Percentiles rank a stretch among this genome's conserved stretches.
Evolutionary conservation across 1,140 invertebrate genomes (phyloP).

Genomic region (Sminthurinus signatus): DNA sequence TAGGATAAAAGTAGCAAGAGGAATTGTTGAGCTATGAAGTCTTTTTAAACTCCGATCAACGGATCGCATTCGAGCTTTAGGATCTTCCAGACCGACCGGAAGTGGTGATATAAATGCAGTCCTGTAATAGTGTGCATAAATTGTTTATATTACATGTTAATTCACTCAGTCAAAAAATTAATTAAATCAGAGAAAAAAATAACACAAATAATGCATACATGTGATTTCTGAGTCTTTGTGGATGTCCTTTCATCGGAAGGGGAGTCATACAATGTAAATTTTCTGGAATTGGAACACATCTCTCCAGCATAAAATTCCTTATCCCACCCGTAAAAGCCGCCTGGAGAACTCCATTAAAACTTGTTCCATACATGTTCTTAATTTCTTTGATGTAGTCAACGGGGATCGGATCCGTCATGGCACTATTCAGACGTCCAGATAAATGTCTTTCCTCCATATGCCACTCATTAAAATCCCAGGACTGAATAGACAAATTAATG

Average conservation of each 20-base stretch:
- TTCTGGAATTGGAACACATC: constrained; percentile 8
- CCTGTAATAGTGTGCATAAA: no score
- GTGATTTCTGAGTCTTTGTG: constrained; percentile 24
- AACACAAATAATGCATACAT: no score
- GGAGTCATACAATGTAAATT: constrained; percentile 22
- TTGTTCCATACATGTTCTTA: constrained; percentile 20
- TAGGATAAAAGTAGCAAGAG: constrained; percentile 18
- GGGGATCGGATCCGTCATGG: constrained; percentile 17
- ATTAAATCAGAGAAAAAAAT: no score
- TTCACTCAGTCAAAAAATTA: no score
- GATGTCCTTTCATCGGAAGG: constrained; percentile 28
- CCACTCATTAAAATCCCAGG: constrained; percentile 28
- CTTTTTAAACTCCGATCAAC: constrained; percentile 14
- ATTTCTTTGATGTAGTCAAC: constrained; percentile 25
- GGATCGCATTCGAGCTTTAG: constrained; percentile 8
- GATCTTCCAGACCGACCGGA: constrained; percentile 19
- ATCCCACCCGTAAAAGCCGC: constrained; percentile 23
- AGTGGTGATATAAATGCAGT: constrained; percentile 27
- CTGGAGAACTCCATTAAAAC: constrained; percentile 22
- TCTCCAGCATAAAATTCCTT: constrained; percentile 22
- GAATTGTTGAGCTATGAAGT: constrained; percentile 19
- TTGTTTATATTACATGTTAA: no score
- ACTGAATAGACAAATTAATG: constrained; percentile 20
- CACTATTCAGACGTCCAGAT: neutral
- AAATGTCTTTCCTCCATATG: constrained; percentile 6